These are phyloP conservation scores for Columba guinea DNA, from an alignment of 2,797 vertebrate species.

Conservation along the genomic window DNA sequence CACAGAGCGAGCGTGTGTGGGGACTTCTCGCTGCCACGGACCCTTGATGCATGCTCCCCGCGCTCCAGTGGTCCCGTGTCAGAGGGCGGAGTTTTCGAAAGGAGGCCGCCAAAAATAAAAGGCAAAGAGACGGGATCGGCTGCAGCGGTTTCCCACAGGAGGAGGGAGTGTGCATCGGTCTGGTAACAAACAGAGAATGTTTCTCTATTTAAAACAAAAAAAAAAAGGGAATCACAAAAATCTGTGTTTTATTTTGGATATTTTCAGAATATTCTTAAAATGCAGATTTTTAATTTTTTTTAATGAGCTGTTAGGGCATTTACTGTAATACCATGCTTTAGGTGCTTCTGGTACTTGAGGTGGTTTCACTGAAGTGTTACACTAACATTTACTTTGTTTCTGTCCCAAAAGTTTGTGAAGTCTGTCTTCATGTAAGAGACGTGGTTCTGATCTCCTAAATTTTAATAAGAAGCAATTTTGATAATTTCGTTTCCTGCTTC, in stretches of 20 bases:
- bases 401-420: slow-evolving; percentile 16
- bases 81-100: slow-evolving; percentile 87
- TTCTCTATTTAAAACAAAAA: slow-evolving; percentile 76
- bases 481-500: slow-evolving; percentile 39
- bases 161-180: slow-evolving; percentile 89
- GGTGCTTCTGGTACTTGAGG: slow-evolving; percentile 34
- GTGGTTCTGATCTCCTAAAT: background rate
- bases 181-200: slow-evolving; percentile 87
- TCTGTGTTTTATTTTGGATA: slow-evolving; percentile 85
- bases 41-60: slow-evolving; percentile 89
- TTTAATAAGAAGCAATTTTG: slow-evolving; percentile 7
- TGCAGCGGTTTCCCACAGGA: slow-evolving; percentile 87
- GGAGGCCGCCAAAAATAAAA: slow-evolving; percentile 87
- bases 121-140: slow-evolving; percentile 87
- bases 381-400: slow-evolving; percentile 73
- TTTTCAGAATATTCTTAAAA: slow-evolving; percentile 83
- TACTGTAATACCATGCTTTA: slow-evolving; percentile 56
- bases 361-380: slow-evolving; percentile 64
- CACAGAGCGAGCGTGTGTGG: slow-evolving; percentile 85
- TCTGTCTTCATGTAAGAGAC: background rate
- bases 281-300: slow-evolving; percentile 78
- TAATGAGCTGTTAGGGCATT: slow-evolving; percentile 70
- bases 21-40: slow-evolving; percentile 87
- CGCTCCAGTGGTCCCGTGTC: slow-evolving; percentile 87
- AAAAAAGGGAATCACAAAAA: slow-evolving; percentile 75